These are phyloP conservation scores for Branchipolynoe longqiensis DNA, from an alignment of 2,888 invertebrate genomes.

Conservation along the genomic window DNA sequence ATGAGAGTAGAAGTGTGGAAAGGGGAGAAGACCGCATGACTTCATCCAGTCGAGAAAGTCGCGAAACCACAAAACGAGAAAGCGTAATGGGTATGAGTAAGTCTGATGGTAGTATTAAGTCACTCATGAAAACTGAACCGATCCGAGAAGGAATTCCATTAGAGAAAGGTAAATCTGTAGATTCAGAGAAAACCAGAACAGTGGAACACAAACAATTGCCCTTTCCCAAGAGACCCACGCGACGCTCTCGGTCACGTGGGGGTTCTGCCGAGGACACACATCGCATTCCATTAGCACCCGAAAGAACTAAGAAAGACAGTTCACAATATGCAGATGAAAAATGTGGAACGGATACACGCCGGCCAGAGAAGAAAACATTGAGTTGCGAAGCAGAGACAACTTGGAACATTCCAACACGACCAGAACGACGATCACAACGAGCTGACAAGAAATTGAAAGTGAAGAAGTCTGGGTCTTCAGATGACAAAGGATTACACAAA, in stretches of 20 bases:
- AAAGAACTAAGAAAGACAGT: not conserved
- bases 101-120: constrained; percentile 31
- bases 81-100: constrained; percentile 14
- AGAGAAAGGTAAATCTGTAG: not conserved
- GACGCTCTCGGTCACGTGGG: constrained; percentile 8
- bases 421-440: not conserved
- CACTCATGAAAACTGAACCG: constrained; percentile 10
- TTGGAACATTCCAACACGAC: constrained; percentile 31
- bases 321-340: not conserved
- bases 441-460: not conserved
- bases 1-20: constrained; percentile 29
- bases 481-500: not conserved
- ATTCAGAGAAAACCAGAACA: too few species aligned
- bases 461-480: not conserved
- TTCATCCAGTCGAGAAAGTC: not conserved
- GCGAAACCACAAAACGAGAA: not conserved
- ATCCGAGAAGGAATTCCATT: constrained; percentile 8
- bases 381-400: not conserved
- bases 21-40: constrained; percentile 14
- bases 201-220: too few species aligned
- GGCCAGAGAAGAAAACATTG: not conserved
- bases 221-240: not conserved
- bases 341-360: not conserved
- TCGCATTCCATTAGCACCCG: not conserved
- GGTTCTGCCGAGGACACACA: not conserved